These are phyloP conservation scores for Pampus argenteus DNA, from an alignment of 2,797 vertebrate genomes.

Conservation along the genomic window DNA sequence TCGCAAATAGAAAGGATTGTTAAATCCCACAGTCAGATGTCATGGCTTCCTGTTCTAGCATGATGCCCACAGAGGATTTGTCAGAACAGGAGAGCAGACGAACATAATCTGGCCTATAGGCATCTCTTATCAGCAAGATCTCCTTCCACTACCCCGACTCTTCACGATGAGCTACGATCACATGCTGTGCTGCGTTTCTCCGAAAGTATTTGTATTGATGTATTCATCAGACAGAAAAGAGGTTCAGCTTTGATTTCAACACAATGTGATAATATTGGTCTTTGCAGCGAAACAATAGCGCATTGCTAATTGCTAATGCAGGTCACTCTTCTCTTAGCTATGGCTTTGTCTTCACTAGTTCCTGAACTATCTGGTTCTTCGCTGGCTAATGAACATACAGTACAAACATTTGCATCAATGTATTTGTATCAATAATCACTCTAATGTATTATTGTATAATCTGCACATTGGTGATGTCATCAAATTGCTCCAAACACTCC, in stretches of 20 bases:
- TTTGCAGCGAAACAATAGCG: no score
- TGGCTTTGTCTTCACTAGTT: no score
- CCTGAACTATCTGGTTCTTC: no score
- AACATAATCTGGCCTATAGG: conserved; percentile 15
- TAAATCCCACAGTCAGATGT: conserved; percentile 18
- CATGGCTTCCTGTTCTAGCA: conserved; percentile 32
- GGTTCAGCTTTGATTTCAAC: not conserved
- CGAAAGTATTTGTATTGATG: not conserved
- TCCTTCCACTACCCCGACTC: not conserved
- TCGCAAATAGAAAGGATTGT: conserved; percentile 9
- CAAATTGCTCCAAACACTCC: not conserved
- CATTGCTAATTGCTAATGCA: no score
- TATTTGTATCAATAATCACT: not conserved
- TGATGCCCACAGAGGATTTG: conserved; percentile 12
- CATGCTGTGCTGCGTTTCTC: not conserved
- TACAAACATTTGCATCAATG: no score
- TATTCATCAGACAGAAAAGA: no score
- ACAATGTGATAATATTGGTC: no score
- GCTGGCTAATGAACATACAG: no score
- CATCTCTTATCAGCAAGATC: conserved; percentile 14
- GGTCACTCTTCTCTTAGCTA: no score
- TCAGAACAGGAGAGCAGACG: conserved; percentile 16
- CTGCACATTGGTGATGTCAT: not conserved
- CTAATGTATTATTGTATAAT: not conserved
- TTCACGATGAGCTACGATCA: not conserved